phyloP scores from a whole-genome alignment of 2,888 invertebrate species.

The Acronicta alni region DNA sequence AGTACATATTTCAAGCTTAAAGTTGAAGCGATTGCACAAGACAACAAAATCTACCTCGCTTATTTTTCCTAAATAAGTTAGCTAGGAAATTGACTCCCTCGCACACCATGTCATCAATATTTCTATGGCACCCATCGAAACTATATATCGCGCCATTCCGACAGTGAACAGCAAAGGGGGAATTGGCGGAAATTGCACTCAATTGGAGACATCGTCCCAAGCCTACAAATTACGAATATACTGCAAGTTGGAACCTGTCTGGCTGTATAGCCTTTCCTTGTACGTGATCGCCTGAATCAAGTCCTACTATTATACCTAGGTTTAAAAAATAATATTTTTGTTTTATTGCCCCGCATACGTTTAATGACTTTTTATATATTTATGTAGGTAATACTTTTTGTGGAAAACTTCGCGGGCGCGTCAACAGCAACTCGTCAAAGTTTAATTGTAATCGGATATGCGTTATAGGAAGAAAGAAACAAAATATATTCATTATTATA shows the following conservation, averaged over 20 bases:
- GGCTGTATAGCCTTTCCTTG: slow-evolving; percentile 11
- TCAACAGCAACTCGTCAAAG: no score
- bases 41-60: no score
- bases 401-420: no score
- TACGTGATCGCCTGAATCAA: slow-evolving; percentile 36
- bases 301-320: slow-evolving; percentile 22
- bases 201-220: slow-evolving; percentile 69
- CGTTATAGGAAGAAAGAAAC: no score
- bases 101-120: slow-evolving; percentile 25
- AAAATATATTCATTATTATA: no score
- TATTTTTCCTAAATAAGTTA: background rate
- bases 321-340: no score
- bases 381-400: no score
- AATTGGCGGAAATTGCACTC: slow-evolving; percentile 74
- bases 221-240: slow-evolving; percentile 65
- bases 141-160: slow-evolving; percentile 58
- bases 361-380: no score
- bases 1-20: no score
- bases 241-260: slow-evolving; percentile 33
- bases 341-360: no score
- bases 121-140: slow-evolving; percentile 31
- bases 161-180: slow-evolving; percentile 58
- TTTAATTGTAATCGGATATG: no score
- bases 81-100: background rate
- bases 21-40: no score